Base-by-base conservation (phyloP, 1,140 invertebrate genomes). In the Drosophila setifemur region DNA sequence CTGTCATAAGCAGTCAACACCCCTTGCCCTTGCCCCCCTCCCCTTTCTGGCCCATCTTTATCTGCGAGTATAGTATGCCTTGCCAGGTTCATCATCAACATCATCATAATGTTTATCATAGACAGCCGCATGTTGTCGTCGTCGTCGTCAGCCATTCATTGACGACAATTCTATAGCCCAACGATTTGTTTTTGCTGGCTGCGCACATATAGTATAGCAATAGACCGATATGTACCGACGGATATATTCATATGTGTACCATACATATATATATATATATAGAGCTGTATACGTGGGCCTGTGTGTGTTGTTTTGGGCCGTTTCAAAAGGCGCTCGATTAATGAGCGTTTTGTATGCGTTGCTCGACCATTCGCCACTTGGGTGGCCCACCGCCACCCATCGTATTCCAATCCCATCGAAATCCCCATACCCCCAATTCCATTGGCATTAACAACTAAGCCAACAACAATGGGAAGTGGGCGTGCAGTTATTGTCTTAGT, bases 311-410 rank as follows among this genome's bases (percentile, higher is more conserved):
- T 55, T 48, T 37, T 42, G 43, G 57, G 31, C 35, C 35, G 31
- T 69, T 74, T 70, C 49, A 48, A 69, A 37, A 54, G 66, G 52
- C 55, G 50, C 66, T 67, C 77, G 61, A 60, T 79, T 85, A 83
- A 83, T 83, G 81, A 85, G 79, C 79, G 69, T 85, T 83, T 85
- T 83, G 79, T 83, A 83, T 83, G 79, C 79, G 64, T 49, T 73
- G 68, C 74, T 79, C 73, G 69, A 68, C 54, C 50, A 35, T 7
- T 29, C 9, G 39, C 68, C 53, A 57, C 71, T 77, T 82, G 77
- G 77, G 73, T 77, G 77, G 77, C 14, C 67, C 37, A 19, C 33
- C 7, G 8, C 16, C 11, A 11, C 35, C 6, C 14, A 12, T 25
- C n/a, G 4, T 4, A 18, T 6, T 18, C 16, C 12, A 18, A n/a